Conservation (phyloP, 2,888 invertebrate genomes). For the Scelioninae gen. 1 region DNA sequence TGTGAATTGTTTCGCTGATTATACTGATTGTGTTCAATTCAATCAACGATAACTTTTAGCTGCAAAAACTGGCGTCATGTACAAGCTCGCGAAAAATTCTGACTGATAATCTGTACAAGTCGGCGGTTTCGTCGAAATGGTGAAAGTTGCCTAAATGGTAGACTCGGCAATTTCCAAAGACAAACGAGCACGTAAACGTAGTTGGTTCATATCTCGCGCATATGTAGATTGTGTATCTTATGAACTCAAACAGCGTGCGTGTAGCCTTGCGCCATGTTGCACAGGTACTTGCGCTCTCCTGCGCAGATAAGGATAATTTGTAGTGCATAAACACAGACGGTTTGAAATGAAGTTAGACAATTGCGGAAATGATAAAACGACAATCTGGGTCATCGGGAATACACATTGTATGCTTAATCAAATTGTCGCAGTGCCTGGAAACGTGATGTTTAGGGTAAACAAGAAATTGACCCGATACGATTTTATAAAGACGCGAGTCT, state of each 20-base stretch:
- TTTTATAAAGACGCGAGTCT: slow-evolving; percentile 46
- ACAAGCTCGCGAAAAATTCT: neutral
- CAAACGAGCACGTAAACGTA: slow-evolving; percentile 45
- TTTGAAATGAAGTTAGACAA: slow-evolving; percentile 26
- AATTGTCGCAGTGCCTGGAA: neutral
- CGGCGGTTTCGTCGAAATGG: slow-evolving; percentile 4
- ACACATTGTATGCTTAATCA: slow-evolving; percentile 4
- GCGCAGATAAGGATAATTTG: slow-evolving; percentile 49
- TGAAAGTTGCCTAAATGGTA: slow-evolving; percentile 44
- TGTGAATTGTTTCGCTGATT: slow-evolving; percentile 2
- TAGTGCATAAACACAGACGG: slow-evolving; percentile 40
- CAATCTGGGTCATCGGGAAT: slow-evolving; percentile 32
- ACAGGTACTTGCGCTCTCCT: slow-evolving; percentile 16
- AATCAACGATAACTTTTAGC: neutral
- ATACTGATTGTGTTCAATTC: slow-evolving; percentile 12
- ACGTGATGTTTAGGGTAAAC: slow-evolving; percentile 29
- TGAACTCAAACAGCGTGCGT: slow-evolving; percentile 48
- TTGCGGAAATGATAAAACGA: slow-evolving; percentile 33
- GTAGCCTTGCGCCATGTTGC: slow-evolving; percentile 21
- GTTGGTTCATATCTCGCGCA: slow-evolving; percentile 44
- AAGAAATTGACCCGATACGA: slow-evolving; percentile 37
- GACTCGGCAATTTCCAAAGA: slow-evolving; percentile 44
- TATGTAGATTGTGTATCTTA: slow-evolving; percentile 40
- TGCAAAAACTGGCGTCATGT: too few relatives aligned
- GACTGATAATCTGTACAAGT: neutral